A percentile compares a stretch with the other conserved stretches of the same genome.
These are phyloP conservation scores for Suncus etruscus DNA, from an alignment of 2,113 vertebrate genomes.

Conservation along the genomic window DNA sequence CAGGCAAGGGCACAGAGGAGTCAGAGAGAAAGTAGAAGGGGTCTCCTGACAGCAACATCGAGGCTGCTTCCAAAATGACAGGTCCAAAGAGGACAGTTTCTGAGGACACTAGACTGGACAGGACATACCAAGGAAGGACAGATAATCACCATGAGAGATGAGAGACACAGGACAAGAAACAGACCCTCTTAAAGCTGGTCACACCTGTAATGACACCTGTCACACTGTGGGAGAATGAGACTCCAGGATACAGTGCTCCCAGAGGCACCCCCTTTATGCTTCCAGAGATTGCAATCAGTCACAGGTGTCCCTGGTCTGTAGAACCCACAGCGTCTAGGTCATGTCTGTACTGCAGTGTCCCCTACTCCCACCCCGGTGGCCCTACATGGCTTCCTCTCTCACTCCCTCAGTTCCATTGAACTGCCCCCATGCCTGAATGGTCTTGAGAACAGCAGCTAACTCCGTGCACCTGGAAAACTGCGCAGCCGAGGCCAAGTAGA, in stretches of 20 bases:
- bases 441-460: too few species aligned
- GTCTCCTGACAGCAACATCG: background rate
- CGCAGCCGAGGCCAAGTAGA: background rate
- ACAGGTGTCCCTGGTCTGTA: too few species aligned
- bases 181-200: background rate
- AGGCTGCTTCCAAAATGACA: slow-evolving; percentile 87
- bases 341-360: too few species aligned
- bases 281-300: too few species aligned
- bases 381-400: too few species aligned
- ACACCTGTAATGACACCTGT: too few species aligned
- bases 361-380: background rate
- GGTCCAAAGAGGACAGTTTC: slow-evolving; percentile 25
- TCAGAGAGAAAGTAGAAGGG: background rate
- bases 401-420: background rate
- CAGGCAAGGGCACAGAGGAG: background rate
- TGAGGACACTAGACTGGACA: slow-evolving; percentile 39
- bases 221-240: too few species aligned
- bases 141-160: background rate
- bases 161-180: slow-evolving; percentile 35
- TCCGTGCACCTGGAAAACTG: too few species aligned
- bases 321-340: too few species aligned
- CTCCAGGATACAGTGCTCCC: too few species aligned
- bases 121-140: slow-evolving; percentile 44
- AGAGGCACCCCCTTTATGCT: background rate
- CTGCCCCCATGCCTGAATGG: too few species aligned